These are phyloP conservation scores for Holacanthella duospinosa DNA, from an alignment of 2,888 invertebrate genomes.

Conservation along the genomic window DNA sequence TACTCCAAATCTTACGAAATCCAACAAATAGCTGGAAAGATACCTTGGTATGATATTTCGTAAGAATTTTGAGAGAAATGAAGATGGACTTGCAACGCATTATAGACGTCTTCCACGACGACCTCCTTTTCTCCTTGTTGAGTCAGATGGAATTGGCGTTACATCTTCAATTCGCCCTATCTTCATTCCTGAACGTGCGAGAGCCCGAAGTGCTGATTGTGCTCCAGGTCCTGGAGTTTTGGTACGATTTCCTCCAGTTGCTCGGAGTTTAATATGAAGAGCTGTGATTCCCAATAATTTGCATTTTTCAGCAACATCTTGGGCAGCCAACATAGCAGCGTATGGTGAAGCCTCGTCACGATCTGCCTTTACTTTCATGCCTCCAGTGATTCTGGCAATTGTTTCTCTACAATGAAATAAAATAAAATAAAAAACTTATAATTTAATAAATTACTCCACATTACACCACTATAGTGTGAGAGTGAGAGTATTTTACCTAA, in stretches of 20 bases:
- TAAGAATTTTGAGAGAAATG: background rate
- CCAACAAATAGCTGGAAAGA: too few relatives aligned
- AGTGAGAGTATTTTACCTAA: too few relatives aligned
- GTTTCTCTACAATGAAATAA: conserved; percentile 14
- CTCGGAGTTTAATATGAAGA: conserved; percentile 93
- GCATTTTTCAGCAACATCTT: conserved; percentile 99
- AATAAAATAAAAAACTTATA: background rate
- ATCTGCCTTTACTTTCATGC: conserved; percentile 78
- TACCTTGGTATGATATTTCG: too few relatives aligned
- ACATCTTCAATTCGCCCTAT: conserved; percentile 99
- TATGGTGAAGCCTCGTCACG: conserved; percentile 99
- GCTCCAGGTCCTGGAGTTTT: conserved; percentile 99
- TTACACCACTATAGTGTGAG: too few relatives aligned
- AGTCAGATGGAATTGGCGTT: conserved; percentile 98
- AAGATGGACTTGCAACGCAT: conserved; percentile 38
- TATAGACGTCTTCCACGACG: conserved; percentile 98
- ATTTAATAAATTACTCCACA: too few relatives aligned
- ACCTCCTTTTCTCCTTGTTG: conserved; percentile 99
- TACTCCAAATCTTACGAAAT: background rate
- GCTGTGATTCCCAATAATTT: conserved; percentile 94
- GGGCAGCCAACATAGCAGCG: conserved; percentile 94
- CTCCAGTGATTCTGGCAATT: conserved; percentile 21
- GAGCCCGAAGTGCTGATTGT: conserved; percentile 90
- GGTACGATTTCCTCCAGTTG: conserved; percentile 96
- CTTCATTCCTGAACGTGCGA: conserved; percentile 98